These are phyloP conservation scores for Caenorhabditis sp. DNA, from an alignment of 2,888 invertebrate genomes.

Conservation along the genomic window DNA sequence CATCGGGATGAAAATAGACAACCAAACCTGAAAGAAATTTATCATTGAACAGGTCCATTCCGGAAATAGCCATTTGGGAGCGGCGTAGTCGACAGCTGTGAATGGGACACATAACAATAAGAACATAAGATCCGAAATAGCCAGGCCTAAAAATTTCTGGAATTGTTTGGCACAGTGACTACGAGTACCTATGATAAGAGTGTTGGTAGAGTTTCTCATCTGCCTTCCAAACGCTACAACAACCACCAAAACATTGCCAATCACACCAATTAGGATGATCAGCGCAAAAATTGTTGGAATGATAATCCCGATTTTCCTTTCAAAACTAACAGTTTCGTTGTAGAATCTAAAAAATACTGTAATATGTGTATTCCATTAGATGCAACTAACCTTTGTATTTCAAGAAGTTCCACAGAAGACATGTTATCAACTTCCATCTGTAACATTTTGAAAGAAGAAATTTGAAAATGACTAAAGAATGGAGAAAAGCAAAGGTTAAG, in stretches of 20 bases:
- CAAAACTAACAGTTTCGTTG: constrained; percentile 64
- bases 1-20: not conserved
- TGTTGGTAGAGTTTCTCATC: constrained; percentile 91
- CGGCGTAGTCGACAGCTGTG: constrained; percentile 87
- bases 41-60: constrained; percentile 88
- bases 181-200: constrained; percentile 82
- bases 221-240: constrained; percentile 87
- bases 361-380: not conserved
- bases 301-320: constrained; percentile 61
- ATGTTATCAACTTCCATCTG: constrained; percentile 33
- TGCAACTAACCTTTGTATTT: constrained; percentile 23
- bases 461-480: not conserved
- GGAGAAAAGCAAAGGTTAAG: not conserved
- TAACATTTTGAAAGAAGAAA: not conserved
- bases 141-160: constrained; percentile 59
- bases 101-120: constrained; percentile 92
- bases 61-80: constrained; percentile 89
- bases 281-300: constrained; percentile 79
- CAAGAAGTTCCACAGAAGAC: constrained; percentile 25
- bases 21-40: constrained; percentile 79
- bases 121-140: constrained; percentile 82
- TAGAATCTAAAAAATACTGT: constrained; percentile 44
- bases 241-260: constrained; percentile 88
- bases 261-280: constrained; percentile 85
- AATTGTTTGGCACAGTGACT: not conserved